Base-by-base conservation (phyloP, 1,140 invertebrate genomes). In the Tetramorium simillimum region DNA sequence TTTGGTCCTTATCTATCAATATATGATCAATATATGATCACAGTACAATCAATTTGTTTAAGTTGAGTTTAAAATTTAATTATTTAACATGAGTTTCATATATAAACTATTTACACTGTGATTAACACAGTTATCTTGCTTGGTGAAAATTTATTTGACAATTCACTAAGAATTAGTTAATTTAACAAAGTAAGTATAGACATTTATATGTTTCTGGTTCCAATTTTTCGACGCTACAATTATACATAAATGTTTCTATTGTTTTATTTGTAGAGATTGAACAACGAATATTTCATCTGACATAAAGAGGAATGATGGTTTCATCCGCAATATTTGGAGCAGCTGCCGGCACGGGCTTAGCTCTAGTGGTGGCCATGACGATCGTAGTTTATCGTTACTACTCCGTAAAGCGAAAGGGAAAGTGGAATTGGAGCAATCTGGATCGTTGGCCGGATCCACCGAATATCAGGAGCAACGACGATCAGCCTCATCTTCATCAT, bases 361-460 rank as follows among this genome's bases (percentile, higher is more conserved):
- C 96, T 0, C 91, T 97, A 9, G 91, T 97, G 33, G 95, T 97
- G 37, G 96, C 96, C 9, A 96, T 97, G 89, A 97, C 96, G 1
- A 96, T 97, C 73, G 96, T 97, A 18, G 95, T 97, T 84, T 97
- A 97, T 89, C 96, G 96, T 62, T 97, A 97, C 88, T 97, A 97
- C 89, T 93, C 95, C 7, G 88, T 94, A 3, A 95, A 96, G 62
- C 95, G 94, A 56, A 95, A 95, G 46, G 94, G 94, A 14, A 96
- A 96, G 78, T 95, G 78, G 78, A 65, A 96, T 88, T 96, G 96
- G 96, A 96, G 95, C 21, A 95, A 96, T 46, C 88, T 96, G 85
- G 96, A 96, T 88, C 95, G 94, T 12, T 96, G 96, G 95, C 81
- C 92, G 0, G 89, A 92, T 65, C 88, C 90, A 28, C 89, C 92